Base-by-base conservation (phyloP, 2,888 invertebrate genomes). In the Nipponacmea schrenckii region DNA sequence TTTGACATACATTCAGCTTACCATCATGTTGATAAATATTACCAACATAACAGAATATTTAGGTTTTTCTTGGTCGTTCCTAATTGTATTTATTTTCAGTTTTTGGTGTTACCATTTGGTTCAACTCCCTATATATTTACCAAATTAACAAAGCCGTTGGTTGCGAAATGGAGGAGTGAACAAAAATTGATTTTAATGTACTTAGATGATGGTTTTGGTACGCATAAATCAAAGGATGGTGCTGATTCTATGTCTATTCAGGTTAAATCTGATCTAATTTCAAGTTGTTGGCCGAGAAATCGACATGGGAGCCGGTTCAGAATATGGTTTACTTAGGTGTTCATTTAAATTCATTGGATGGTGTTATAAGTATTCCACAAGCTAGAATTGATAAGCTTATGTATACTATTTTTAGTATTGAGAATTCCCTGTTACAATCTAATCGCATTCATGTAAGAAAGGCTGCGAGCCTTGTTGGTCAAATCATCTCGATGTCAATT, bases 81-180 rank as follows among this genome's bases (percentile, higher is more conserved):
- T 27, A 62, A 62, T 7, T 64, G 3, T 20, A 46, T 7, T 44
- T 71, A 64, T 65, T 72, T 67, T 46, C 69, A 64, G 20, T 73
- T 74, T 71, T 27, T 70, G 15, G 74, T 75, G 17, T 56, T 77
- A 62, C 74, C 75, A 0, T 76, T 74, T 62, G 73, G 75, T 14
- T 45, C 70, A 8, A 72, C 73, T 31, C 56, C 66, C 20, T 77
- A 65, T 66, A 27, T 68, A 17, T 72, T 74, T 71, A 70, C 74
- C 5, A 74, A 77, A 64, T 14, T 78, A n/a, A 69, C 68, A 20
- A 27, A 71, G 15, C 67, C 65, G 15, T 66, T 71, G 20, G 26
- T 74, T 17, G 31, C 65, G 24, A 74, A 73, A 64, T 74, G 76
- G 73, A 48, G 73, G 45, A 56, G 64, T 50, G 76, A 76, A 27